phyloP scores from a whole-genome alignment of 2,888 invertebrate genomes.

The Abrostola tripartita region DNA sequence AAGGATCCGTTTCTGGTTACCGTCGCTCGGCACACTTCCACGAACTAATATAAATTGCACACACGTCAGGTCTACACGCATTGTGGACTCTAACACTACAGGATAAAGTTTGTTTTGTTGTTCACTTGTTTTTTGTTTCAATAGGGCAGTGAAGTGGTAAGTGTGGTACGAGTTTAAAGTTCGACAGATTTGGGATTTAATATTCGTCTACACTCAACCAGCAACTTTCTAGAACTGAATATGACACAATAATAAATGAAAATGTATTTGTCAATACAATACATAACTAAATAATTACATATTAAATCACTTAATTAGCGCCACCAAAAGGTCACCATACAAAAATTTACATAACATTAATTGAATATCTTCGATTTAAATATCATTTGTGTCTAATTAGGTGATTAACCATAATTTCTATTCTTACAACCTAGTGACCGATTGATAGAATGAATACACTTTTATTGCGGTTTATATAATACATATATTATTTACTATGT shows the following conservation, averaged over 20 bases:
- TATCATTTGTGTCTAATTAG: neutral
- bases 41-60: slow-evolving; percentile 53
- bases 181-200: slow-evolving; percentile 6
- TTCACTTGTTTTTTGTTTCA: slow-evolving; percentile 41
- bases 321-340: slow-evolving; percentile 23
- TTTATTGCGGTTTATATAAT: too few relatives aligned
- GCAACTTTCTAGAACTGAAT: too few relatives aligned
- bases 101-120: slow-evolving; percentile 32
- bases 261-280: too few relatives aligned
- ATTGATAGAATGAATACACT: slow-evolving; percentile 5
- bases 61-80: slow-evolving; percentile 10
- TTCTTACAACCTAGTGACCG: slow-evolving; percentile 8
- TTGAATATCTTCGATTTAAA: neutral
- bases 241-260: too few relatives aligned
- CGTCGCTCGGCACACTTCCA: slow-evolving; percentile 46
- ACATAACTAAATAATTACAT: too few relatives aligned
- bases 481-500: too few relatives aligned
- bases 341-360: slow-evolving; percentile 29
- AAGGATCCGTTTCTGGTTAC: slow-evolving; percentile 62
- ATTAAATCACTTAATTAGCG: slow-evolving; percentile 12
- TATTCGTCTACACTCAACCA: neutral
- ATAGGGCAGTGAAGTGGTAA: slow-evolving; percentile 46
- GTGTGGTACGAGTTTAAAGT: slow-evolving; percentile 35
- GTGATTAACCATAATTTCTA: neutral
- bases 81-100: slow-evolving; percentile 25